Percentiles rank a stretch among this genome's conserved stretches.
phyloP scores from a whole-genome alignment of 2,113 vertebrate species.

The Carettochelys insculpta region DNA sequence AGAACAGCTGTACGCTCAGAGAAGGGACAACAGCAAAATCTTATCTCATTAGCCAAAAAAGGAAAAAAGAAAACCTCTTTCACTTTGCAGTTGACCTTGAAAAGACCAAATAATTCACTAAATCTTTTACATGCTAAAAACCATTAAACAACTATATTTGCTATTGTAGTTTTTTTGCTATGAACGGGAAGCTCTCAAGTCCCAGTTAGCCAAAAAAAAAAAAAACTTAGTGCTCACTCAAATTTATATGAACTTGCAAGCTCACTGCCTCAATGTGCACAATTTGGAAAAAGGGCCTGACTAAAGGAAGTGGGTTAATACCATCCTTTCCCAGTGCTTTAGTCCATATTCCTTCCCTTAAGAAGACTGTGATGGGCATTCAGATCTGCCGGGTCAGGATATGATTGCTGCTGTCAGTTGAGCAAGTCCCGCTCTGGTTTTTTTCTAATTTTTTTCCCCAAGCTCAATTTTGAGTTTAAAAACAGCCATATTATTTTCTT shows the following conservation, averaged over 20 bases:
- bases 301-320: constrained; percentile 13
- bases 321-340: neutral
- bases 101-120: neutral
- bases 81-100: neutral
- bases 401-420: constrained; percentile 35
- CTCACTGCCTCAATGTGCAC: neutral
- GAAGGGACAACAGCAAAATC: neutral
- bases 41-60: neutral
- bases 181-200: fast-evolving
- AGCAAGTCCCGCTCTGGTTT: constrained; percentile 51
- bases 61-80: neutral
- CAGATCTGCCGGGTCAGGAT: constrained; percentile 58
- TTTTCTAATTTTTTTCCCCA: constrained; percentile 52
- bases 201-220: fast-evolving
- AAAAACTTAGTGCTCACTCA: neutral
- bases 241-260: neutral
- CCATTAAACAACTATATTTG: fast-evolving
- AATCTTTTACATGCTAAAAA: neutral
- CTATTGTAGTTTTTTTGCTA: fast-evolving
- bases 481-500: constrained; percentile 49
- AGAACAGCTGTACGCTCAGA: neutral
- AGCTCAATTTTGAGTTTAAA: constrained; percentile 36
- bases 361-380: neutral
- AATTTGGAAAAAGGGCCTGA: neutral
- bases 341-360: constrained; percentile 55